Conservation (phyloP, 2,888 invertebrate genomes). For the Idaea biselata region DNA sequence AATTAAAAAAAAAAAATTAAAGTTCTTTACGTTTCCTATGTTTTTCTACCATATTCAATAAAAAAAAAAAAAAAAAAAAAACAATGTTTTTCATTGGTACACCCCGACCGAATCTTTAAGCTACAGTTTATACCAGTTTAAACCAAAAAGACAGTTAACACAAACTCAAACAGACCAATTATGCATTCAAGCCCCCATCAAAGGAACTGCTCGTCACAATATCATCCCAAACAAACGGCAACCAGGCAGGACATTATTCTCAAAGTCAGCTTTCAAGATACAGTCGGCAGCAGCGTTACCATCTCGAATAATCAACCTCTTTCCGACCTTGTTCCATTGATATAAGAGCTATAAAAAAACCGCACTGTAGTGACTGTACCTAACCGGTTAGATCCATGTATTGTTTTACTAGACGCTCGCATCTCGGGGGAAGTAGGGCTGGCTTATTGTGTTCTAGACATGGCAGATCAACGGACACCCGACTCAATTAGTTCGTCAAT, state of each 20-base stretch:
- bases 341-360: not conserved
- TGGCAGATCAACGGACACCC: constrained; percentile 36
- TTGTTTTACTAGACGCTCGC: constrained; percentile 41
- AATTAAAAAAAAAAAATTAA: no score
- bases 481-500: constrained; percentile 40
- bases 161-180: not conserved
- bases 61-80: no score
- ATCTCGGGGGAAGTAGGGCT: constrained; percentile 34
- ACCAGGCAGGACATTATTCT: not conserved
- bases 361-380: constrained; percentile 18
- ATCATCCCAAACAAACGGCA: not conserved
- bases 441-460: constrained; percentile 43
- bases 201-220: not conserved
- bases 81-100: no score
- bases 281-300: not conserved
- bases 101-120: no score
- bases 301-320: not conserved
- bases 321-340: not conserved
- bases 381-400: constrained; percentile 28
- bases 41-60: no score
- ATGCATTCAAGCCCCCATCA: not conserved
- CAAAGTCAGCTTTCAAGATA: not conserved
- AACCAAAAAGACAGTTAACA: not conserved
- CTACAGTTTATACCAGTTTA: not conserved
- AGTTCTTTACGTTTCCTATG: no score